phyloP scores from a whole-genome alignment of 2,113 vertebrate genomes.

The Hystrix cristata region DNA sequence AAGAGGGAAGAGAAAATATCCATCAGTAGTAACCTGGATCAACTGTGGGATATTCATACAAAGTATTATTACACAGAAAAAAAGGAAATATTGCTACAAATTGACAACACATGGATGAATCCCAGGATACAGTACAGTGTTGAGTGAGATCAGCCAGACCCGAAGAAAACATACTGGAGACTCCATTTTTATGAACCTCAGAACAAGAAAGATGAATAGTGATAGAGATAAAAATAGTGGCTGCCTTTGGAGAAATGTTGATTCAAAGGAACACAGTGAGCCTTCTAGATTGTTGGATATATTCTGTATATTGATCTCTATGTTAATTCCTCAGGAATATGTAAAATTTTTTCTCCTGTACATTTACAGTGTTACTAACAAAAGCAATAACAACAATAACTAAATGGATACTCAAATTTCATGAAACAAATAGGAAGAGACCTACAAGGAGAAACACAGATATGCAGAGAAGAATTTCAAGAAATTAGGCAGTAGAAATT shows the following conservation, averaged over 20 bases:
- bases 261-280: not conserved
- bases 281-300: not conserved
- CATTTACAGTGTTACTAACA: not conserved
- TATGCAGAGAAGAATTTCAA: not conserved
- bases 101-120: not conserved
- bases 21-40: not conserved
- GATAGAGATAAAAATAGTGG: not conserved
- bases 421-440: not conserved
- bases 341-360: not conserved
- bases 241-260: not conserved
- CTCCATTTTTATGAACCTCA: not conserved
- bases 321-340: constrained; percentile 1
- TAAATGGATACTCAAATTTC: not conserved
- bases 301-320: not conserved
- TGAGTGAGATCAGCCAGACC: not conserved
- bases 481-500: not conserved
- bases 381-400: not conserved
- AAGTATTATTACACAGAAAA: not conserved
- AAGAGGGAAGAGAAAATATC: not conserved
- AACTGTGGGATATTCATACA: not conserved
- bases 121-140: not conserved
- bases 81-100: not conserved
- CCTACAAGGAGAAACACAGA: not conserved
- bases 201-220: not conserved
- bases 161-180: not conserved